Conservation (phyloP, 1,140 invertebrate species). For the Drosophila parabipectinata region DNA sequence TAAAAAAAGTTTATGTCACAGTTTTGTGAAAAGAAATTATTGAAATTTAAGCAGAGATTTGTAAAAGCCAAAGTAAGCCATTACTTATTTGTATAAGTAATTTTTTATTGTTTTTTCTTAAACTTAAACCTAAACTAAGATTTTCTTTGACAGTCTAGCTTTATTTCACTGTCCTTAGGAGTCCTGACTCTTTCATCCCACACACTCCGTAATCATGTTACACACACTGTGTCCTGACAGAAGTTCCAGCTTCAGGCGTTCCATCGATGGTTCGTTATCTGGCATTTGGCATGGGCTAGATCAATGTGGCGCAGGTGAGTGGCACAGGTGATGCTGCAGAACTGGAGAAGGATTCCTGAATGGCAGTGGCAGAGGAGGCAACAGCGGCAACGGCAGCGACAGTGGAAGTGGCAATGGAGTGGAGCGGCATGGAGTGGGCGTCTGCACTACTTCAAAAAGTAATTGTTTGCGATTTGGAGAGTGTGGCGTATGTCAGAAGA, state of each 20-base stretch:
- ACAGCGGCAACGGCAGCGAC: not conserved
- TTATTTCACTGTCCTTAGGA: not conserved
- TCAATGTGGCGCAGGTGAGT: conserved; percentile 70
- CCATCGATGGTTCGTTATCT: conserved; percentile 62
- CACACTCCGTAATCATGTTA: conserved; percentile 42
- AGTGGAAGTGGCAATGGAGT: not conserved
- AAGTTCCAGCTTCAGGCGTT: conserved; percentile 58
- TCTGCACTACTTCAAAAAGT: conserved; percentile 75
- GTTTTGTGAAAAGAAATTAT: too few relatives aligned
- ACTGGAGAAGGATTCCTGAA: not conserved
- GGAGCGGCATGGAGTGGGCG: conserved; percentile 1
- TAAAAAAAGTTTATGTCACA: too few relatives aligned
- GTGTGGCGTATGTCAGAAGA: conserved; percentile 57
- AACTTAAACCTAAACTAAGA: not conserved
- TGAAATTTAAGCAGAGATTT: too few relatives aligned
- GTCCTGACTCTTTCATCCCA: not conserved
- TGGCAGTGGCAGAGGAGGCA: not conserved
- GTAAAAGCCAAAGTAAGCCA: too few relatives aligned
- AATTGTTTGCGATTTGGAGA: conserved; percentile 81
- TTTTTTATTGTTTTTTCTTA: not conserved
- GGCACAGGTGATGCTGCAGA: conserved; percentile 34
- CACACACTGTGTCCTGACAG: conserved; percentile 42
- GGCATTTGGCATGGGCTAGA: conserved; percentile 64
- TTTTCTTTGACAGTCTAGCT: not conserved
- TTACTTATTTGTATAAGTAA: too few relatives aligned